Evolutionary conservation across 2,113 vertebrate species (phyloP).

Genomic region (Phyllostomus discolor): DNA sequence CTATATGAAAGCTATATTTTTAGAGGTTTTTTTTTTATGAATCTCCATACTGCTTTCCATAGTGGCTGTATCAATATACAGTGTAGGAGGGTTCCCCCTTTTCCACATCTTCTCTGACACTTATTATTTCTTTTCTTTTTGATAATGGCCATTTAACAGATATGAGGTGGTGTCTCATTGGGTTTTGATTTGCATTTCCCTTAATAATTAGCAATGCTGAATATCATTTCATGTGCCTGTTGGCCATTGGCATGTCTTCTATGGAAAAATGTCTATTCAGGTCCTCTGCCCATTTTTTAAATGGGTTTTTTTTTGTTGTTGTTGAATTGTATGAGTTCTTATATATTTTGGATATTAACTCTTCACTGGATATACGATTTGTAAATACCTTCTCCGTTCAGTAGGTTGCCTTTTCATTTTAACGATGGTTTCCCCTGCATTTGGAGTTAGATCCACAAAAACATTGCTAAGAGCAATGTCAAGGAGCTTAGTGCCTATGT

Average conservation of each 20-base stretch:
- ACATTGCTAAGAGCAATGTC: not conserved
- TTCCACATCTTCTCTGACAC: not conserved
- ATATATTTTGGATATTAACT: not conserved
- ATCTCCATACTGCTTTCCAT: not conserved
- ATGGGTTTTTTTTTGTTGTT: not conserved
- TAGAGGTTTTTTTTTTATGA: not conserved
- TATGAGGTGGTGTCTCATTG: not conserved
- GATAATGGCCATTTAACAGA: not conserved
- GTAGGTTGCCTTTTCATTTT: not conserved
- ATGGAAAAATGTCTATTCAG: not conserved
- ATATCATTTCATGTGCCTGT: not conserved
- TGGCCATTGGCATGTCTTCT: not conserved
- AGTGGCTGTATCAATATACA: not conserved
- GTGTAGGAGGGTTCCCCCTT: not conserved
- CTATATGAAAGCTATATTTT: not conserved
- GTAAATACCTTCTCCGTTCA: not conserved
- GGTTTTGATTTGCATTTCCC: not conserved
- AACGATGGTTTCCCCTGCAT: not conserved
- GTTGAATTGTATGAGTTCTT: not conserved
- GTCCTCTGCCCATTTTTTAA: not conserved
- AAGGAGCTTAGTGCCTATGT: not conserved
- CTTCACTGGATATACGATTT: not conserved
- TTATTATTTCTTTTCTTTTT: not conserved
- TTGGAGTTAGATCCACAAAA: not conserved
- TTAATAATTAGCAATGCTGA: not conserved